Percentiles rank a stretch among this genome's conserved stretches.
These are phyloP conservation scores for Neogale vison DNA, from an alignment of 2,113 vertebrate species.

Conservation along the genomic window DNA sequence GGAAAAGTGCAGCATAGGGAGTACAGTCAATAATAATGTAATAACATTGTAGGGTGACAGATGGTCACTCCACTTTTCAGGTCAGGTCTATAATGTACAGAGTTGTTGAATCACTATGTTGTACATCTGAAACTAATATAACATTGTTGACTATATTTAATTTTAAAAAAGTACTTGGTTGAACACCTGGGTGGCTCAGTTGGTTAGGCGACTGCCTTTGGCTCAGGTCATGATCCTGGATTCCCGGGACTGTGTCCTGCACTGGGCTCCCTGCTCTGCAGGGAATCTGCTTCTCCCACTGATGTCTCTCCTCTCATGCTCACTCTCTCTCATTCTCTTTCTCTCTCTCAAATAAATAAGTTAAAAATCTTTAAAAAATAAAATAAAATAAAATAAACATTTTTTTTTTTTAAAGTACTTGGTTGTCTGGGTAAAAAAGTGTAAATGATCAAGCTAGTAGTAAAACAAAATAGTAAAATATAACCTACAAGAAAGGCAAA, in stretches of 20 bases:
- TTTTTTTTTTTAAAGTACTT: background rate
- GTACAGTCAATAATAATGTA: background rate
- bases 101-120: background rate
- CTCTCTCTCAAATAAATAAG: no score
- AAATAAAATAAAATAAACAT: no score
- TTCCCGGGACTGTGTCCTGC: no score
- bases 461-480: background rate
- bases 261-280: no score
- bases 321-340: no score
- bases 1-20: background rate
- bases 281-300: no score
- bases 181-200: no score
- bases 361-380: no score
- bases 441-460: background rate
- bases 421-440: background rate
- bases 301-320: no score
- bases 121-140: background rate
- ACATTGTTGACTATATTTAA: background rate
- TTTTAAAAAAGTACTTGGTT: background rate
- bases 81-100: background rate
- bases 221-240: no score
- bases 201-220: no score
- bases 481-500: background rate
- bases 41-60: background rate
- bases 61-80: background rate